phyloP scores from a whole-genome alignment of 1,140 invertebrate species.

The Lycorma delicatula region DNA sequence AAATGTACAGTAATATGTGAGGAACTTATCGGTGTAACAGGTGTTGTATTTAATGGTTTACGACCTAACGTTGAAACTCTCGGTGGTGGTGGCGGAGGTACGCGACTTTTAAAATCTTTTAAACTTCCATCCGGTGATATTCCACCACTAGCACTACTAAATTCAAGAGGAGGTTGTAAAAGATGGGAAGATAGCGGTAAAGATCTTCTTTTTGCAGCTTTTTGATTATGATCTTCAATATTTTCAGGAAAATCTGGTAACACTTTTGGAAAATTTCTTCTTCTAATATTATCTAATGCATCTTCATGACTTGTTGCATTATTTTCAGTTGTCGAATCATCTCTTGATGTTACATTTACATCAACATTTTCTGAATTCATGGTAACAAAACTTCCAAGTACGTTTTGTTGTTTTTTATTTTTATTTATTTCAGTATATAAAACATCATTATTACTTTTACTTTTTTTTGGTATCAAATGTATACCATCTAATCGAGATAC shows the following conservation, averaged over 20 bases:
- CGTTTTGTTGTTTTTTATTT: slow-evolving; percentile 11
- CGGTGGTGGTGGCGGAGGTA: slow-evolving; percentile 54
- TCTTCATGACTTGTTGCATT: slow-evolving; percentile 52
- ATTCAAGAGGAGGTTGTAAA: slow-evolving; percentile 8
- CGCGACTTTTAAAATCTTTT: slow-evolving; percentile 37
- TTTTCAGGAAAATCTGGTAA: slow-evolving; percentile 56
- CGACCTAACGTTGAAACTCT: slow-evolving; percentile 51
- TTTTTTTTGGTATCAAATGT: slow-evolving; percentile 21
- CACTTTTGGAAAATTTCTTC: slow-evolving; percentile 72
- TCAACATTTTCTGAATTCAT: slow-evolving; percentile 35
- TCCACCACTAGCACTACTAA: background rate
- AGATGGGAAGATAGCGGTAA: slow-evolving; percentile 19
- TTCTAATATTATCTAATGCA: slow-evolving; percentile 58
- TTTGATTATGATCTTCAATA: slow-evolving; percentile 26
- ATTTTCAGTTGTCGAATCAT: slow-evolving; percentile 30
- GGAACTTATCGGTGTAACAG: slow-evolving; percentile 34
- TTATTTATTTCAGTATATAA: slow-evolving; percentile 31
- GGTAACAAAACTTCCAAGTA: slow-evolving; percentile 31
- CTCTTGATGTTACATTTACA: slow-evolving; percentile 62
- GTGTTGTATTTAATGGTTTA: slow-evolving; percentile 35
- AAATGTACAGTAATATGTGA: slow-evolving; percentile 12
- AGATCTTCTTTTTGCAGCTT: slow-evolving; percentile 19
- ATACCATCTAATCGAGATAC: slow-evolving; percentile 14
- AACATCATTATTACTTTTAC: slow-evolving; percentile 34
- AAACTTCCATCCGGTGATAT: slow-evolving; percentile 24